phyloP scores from a whole-genome alignment of 2,888 invertebrate genomes.

The Linnaemya tessellans region DNA sequence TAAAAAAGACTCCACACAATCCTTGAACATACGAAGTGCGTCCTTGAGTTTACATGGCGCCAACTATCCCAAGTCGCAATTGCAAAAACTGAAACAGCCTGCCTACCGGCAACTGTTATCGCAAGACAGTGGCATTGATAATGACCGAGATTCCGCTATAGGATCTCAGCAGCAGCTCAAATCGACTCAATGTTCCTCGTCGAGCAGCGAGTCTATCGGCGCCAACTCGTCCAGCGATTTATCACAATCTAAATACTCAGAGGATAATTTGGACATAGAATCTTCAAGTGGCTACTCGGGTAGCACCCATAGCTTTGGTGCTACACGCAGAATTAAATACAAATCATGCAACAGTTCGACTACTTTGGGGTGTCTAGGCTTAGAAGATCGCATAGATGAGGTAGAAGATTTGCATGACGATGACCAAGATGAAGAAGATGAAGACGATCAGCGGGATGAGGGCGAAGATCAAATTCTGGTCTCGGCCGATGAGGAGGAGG shows the following conservation, averaged over 20 bases:
- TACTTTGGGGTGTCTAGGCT: slow-evolving; percentile 78
- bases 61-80: slow-evolving; percentile 76
- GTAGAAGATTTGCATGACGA: slow-evolving; percentile 78
- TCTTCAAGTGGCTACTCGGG: slow-evolving; percentile 70
- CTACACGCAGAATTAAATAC: slow-evolving; percentile 77
- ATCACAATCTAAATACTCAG: slow-evolving; percentile 74
- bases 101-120: slow-evolving; percentile 78
- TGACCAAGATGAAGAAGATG: slow-evolving; percentile 74
- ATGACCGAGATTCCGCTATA: slow-evolving; percentile 74
- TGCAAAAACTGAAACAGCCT: slow-evolving; percentile 75
- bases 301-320: slow-evolving; percentile 64
- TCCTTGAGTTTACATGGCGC: slow-evolving; percentile 78
- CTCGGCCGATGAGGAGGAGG: slow-evolving; percentile 68
- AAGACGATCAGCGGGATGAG: slow-evolving; percentile 68
- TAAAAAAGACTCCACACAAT: slow-evolving; percentile 71
- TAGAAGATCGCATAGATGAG: slow-evolving; percentile 80
- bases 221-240: slow-evolving; percentile 76
- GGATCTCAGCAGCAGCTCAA: slow-evolving; percentile 74
- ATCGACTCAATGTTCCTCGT: slow-evolving; percentile 75
- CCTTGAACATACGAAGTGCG: slow-evolving; percentile 78
- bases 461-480: slow-evolving; percentile 53
- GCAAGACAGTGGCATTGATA: slow-evolving; percentile 83
- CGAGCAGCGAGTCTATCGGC: slow-evolving; percentile 80
- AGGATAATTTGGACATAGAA: slow-evolving; percentile 74
- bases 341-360: slow-evolving; percentile 77